phyloP scores from a whole-genome alignment of 2,888 invertebrate genomes.

The Mongoloraphidia duomilia region DNA sequence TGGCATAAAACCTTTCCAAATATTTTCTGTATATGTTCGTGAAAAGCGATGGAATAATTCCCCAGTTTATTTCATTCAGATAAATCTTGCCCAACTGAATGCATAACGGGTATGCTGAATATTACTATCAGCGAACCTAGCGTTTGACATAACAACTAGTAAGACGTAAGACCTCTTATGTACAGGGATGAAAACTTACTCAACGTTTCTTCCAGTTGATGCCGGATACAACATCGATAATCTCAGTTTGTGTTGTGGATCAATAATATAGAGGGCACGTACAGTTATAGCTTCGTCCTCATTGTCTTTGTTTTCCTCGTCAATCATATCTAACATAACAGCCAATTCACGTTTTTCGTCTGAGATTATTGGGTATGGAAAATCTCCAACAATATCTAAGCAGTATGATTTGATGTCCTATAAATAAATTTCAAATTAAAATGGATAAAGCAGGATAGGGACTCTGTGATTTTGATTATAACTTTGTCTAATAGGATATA shows the following conservation, averaged over 20 bases:
- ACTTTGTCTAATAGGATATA: too few relatives aligned
- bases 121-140: too few relatives aligned
- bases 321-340: conserved; percentile 62
- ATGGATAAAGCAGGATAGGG: too few relatives aligned
- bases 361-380: conserved; percentile 72
- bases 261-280: conserved; percentile 64
- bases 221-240: conserved; percentile 73
- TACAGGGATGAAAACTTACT: conserved; percentile 38
- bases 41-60: too few relatives aligned
- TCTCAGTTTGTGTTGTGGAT: conserved; percentile 64
- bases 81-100: too few relatives aligned
- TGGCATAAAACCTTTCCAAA: too few relatives aligned
- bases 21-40: too few relatives aligned
- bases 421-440: conserved; percentile 2
- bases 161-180: too few relatives aligned
- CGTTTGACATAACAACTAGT: too few relatives aligned
- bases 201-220: conserved; percentile 74
- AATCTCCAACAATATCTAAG: conserved; percentile 50
- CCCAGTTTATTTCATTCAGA: too few relatives aligned
- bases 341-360: conserved; percentile 60
- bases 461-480: too few relatives aligned
- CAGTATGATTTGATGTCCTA: conserved; percentile 57
- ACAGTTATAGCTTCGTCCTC: conserved; percentile 54
- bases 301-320: conserved; percentile 52
- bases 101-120: too few relatives aligned